Evolutionary conservation across 2,797 vertebrate species (phyloP).

Genomic region (Paramormyrops hopkinsi): DNA sequence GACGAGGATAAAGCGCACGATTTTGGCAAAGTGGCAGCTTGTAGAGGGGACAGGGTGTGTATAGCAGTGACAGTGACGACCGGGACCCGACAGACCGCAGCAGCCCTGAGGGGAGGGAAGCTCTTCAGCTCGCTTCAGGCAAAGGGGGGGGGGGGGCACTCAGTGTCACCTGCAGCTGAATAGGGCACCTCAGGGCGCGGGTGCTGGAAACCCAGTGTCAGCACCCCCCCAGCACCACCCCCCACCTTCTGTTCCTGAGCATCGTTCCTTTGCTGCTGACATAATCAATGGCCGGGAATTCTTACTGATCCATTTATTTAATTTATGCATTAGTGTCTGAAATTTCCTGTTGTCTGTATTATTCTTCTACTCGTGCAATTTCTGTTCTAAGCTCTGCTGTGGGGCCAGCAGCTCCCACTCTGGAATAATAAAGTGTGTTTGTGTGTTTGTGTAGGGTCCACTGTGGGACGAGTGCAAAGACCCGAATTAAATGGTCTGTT

Average conservation of each 20-base stretch:
- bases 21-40: not conserved
- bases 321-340: not conserved
- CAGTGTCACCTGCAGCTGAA: not conserved
- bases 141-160: not conserved
- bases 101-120: not conserved
- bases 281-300: not conserved
- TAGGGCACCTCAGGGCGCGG: not conserved
- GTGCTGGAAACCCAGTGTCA: not conserved
- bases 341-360: not conserved
- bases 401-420: not conserved
- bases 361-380: not conserved
- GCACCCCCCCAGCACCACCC: not conserved
- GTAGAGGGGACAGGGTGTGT: not conserved
- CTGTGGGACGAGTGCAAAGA: not conserved
- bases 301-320: not conserved
- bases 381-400: not conserved
- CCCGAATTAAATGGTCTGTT: not conserved
- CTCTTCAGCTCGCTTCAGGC: not conserved
- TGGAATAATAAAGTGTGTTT: not conserved
- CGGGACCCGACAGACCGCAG: not conserved
- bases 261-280: not conserved
- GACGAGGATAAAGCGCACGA: not conserved
- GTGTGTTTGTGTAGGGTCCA: not conserved
- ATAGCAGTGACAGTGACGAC: not conserved
- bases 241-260: not conserved